Base-by-base conservation (phyloP, 2,113 vertebrate genomes). In the Paraplagusia blochii region DNA sequence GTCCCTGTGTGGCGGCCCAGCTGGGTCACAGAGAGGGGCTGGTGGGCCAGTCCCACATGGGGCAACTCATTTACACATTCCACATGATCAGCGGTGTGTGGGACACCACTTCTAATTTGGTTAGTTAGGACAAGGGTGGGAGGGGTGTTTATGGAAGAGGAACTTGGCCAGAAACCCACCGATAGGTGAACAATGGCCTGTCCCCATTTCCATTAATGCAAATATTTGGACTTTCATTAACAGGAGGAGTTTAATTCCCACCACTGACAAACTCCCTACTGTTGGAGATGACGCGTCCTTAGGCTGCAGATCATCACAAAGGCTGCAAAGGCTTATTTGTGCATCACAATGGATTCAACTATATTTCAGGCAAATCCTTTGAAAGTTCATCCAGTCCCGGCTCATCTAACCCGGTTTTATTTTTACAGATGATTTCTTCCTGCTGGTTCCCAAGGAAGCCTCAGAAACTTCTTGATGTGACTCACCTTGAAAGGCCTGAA, bases 401-500 rank as follows among this genome's bases (percentile, higher is more conserved):
- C n/a, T n/a, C n/a, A n/a, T n/a, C n/a, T n/a, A n/a, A n/a, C n/a
- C n/a, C n/a, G n/a, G n/a, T 29, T 29, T 29, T 29, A 29, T 29
- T 29, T 29, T 29, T 29, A 4, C 22, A 29, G 22, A 29, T 29
- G 22, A 29, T 29, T 29, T 29, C 3, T 11, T 46, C 53, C 36
- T 22, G 36, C 38, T 4, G 8, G 19, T n/a, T 35, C 17, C 45
- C 22, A 29, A 29, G 22, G 22, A 29, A 29, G 22, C 11, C 45
- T 29, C 8, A 5, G 2, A 46, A 29, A 46, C 0, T 6, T 50
- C 22, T 40, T 10, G 34, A 14, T 8, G 29, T 7, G 11, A 53
- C 90, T 89, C 81, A 95, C 96, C 94, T 99, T 97, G 79, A 98
- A 99, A 0, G 96, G 96, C 88, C 96, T 92, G 82, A 98, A 99